These are phyloP conservation scores for Atractosteus spatula DNA, from an alignment of 2,113 vertebrate genomes.

Conservation along the genomic window DNA sequence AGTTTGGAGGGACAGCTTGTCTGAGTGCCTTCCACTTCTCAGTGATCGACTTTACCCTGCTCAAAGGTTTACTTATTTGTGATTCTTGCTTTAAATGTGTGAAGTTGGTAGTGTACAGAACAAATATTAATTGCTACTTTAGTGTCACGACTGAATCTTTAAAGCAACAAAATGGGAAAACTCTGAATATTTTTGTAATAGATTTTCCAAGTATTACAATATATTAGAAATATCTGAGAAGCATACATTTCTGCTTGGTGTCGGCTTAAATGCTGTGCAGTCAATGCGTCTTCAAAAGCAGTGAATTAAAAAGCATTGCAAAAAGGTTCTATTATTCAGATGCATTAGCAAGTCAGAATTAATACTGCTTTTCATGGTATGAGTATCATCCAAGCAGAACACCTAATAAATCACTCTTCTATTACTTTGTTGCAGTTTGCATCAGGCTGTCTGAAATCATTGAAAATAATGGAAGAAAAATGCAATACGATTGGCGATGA, in stretches of 20 bases:
- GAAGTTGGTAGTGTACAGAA: too few species aligned
- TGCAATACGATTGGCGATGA: background rate
- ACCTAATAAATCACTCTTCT: background rate
- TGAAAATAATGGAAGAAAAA: background rate
- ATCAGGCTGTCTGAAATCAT: slow-evolving; percentile 1
- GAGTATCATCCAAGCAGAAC: background rate
- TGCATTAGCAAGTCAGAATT: background rate
- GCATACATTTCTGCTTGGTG: background rate
- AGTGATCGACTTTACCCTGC: too few species aligned
- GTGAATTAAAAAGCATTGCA: background rate
- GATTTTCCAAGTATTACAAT: too few species aligned
- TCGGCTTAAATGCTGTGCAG: background rate
- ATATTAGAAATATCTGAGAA: background rate
- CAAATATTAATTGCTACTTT: too few species aligned
- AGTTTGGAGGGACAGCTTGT: too few species aligned
- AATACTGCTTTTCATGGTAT: background rate
- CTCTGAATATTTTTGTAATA: background rate
- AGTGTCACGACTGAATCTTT: too few species aligned
- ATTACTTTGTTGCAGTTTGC: background rate
- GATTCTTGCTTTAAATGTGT: too few species aligned
- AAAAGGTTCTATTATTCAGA: background rate
- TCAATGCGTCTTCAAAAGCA: background rate
- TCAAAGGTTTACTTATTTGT: too few species aligned
- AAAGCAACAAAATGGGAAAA: background rate
- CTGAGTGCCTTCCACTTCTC: too few species aligned